A percentile compares a stretch with the other conserved stretches of the same genome.
phyloP scores from a whole-genome alignment of 2,113 vertebrate species.

The Dendropsophus ebraccatus region DNA sequence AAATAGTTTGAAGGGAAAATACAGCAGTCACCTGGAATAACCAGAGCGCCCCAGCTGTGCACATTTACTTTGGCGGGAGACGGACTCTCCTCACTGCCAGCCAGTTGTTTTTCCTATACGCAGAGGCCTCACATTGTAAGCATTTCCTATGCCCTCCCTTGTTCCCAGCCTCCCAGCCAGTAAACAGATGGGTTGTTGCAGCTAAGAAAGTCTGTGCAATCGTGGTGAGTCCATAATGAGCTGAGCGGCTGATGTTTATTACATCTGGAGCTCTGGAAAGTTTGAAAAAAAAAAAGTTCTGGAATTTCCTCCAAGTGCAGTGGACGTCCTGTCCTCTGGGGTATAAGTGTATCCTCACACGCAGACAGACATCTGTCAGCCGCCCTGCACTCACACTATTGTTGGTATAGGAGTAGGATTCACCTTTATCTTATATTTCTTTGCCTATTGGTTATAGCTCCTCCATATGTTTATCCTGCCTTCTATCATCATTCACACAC shows the following conservation, averaged over 20 bases:
- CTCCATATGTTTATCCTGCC: too few relatives aligned
- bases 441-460: not conserved
- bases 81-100: not conserved
- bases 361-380: not conserved
- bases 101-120: slow-evolving; percentile 18
- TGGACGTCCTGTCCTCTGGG: not conserved
- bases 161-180: not conserved
- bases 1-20: not conserved
- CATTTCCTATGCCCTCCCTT: slow-evolving; percentile 18
- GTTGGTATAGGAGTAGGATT: not conserved
- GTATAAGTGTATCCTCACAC: not conserved
- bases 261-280: not conserved
- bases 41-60: not conserved
- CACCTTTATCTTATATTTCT: not conserved
- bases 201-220: not conserved
- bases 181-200: not conserved
- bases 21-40: not conserved
- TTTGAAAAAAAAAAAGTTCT: not conserved
- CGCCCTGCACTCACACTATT: not conserved
- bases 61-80: not conserved
- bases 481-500: too few relatives aligned
- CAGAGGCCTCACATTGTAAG: not conserved
- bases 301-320: not conserved
- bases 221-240: not conserved
- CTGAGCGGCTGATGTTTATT: not conserved